Evolutionary conservation across 2,888 invertebrate species (phyloP).

Genomic region (Cephus sareptanus): DNA sequence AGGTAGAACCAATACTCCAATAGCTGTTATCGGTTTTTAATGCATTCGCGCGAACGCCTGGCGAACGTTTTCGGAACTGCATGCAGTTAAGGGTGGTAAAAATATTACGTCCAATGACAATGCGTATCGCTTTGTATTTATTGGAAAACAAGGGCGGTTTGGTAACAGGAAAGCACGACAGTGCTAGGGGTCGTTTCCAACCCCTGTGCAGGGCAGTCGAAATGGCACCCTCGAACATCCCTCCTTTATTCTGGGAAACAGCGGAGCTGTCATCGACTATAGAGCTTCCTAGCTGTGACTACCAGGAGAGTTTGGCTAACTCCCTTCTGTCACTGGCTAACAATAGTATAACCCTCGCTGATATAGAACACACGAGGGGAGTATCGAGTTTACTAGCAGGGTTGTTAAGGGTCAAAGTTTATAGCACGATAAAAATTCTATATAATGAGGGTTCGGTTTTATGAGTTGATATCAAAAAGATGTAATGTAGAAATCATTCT

Average conservation of each 20-base stretch:
- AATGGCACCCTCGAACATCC: slow-evolving; percentile 22
- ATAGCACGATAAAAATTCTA: neutral
- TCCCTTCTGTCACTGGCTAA: neutral
- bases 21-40: neutral
- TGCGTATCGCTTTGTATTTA: slow-evolving; percentile 56
- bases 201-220: slow-evolving; percentile 46
- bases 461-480: neutral
- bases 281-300: neutral
- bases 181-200: slow-evolving; percentile 40
- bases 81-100: neutral
- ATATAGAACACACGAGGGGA: neutral
- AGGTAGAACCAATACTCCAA: slow-evolving; percentile 28
- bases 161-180: slow-evolving; percentile 59
- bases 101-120: neutral
- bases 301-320: neutral
- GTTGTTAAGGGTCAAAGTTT: neutral
- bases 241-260: neutral
- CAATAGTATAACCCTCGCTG: neutral
- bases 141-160: slow-evolving; percentile 65
- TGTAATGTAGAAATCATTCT: neutral
- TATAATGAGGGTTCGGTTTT: neutral
- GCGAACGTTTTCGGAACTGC: neutral
- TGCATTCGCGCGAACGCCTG: neutral
- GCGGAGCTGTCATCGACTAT: neutral
- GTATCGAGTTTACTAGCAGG: neutral